phyloP scores from a whole-genome alignment of 1,140 invertebrate species.

The Coelopa frigida region DNA sequence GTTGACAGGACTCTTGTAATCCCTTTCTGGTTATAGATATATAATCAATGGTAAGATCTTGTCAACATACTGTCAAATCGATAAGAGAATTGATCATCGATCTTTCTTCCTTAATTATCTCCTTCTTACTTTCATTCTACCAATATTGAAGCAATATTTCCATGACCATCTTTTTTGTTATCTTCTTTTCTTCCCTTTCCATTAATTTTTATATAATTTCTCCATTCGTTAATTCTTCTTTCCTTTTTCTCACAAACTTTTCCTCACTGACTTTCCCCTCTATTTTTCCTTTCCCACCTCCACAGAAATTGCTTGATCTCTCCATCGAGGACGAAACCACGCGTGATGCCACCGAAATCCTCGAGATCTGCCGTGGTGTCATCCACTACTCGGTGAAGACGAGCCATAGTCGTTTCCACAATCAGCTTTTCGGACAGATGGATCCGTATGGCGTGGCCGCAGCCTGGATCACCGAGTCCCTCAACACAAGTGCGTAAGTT shows the following conservation, averaged over 20 bases:
- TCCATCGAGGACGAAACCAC: conserved; percentile 46
- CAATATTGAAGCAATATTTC: too few species aligned
- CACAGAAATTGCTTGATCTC: conserved; percentile 49
- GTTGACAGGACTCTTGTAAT: too few species aligned
- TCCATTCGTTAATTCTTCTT: too few species aligned
- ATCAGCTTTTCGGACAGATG: conserved; percentile 67
- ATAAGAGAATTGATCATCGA: too few species aligned
- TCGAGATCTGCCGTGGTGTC: conserved; percentile 51
- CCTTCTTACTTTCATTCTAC: too few species aligned
- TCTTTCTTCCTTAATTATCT: too few species aligned
- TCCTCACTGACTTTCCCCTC: background rate
- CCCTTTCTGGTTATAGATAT: too few species aligned
- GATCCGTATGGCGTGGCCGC: conserved; percentile 69
- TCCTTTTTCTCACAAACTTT: background rate
- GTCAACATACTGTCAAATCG: too few species aligned
- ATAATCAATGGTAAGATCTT: too few species aligned
- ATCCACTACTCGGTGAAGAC: conserved; percentile 67
- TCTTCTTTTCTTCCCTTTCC: background rate
- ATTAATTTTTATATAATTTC: too few species aligned
- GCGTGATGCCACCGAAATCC: conserved; percentile 47
- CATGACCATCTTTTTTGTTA: background rate
- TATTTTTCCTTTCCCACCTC: conserved; percentile 6
- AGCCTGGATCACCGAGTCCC: conserved; percentile 63
- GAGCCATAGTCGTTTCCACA: conserved; percentile 62
- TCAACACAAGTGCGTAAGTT: conserved; percentile 69